Conservation (phyloP, 2,888 invertebrate species). For the Euzetes globulus region DNA sequence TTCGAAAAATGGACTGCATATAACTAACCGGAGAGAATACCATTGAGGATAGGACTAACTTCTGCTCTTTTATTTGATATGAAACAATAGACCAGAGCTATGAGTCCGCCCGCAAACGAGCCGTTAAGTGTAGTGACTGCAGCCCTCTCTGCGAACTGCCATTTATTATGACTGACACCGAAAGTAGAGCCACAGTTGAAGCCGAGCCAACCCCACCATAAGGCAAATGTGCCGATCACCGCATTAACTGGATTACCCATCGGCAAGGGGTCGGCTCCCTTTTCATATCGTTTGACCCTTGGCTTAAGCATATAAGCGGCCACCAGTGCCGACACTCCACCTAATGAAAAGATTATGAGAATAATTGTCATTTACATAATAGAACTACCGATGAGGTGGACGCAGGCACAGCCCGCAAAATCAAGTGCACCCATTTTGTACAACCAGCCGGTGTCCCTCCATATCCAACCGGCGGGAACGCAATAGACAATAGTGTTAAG, state of each 20-base stretch:
- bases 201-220: constrained; percentile 49
- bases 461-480: constrained; percentile 61
- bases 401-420: constrained; percentile 80
- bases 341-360: constrained; percentile 37
- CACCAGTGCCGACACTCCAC: constrained; percentile 64
- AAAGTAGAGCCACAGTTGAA: constrained; percentile 49
- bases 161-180: constrained; percentile 46
- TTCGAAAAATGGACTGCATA: too few relatives aligned
- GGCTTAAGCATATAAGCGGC: constrained; percentile 59
- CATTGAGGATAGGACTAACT: constrained; percentile 77
- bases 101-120: constrained; percentile 44
- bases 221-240: constrained; percentile 44
- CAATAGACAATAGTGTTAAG: constrained; percentile 84
- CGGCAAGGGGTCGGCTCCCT: constrained; percentile 37
- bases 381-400: constrained; percentile 67
- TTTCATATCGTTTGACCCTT: constrained; percentile 43
- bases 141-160: constrained; percentile 46
- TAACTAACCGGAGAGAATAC: constrained; percentile 67
- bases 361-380: neutral
- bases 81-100: constrained; percentile 40
- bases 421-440: constrained; percentile 76
- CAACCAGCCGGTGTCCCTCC: constrained; percentile 60
- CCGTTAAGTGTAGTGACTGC: constrained; percentile 45
- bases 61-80: constrained; percentile 56
- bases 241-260: constrained; percentile 42